Conservation (phyloP, 2,888 invertebrate genomes). For the Eulithis testata region DNA sequence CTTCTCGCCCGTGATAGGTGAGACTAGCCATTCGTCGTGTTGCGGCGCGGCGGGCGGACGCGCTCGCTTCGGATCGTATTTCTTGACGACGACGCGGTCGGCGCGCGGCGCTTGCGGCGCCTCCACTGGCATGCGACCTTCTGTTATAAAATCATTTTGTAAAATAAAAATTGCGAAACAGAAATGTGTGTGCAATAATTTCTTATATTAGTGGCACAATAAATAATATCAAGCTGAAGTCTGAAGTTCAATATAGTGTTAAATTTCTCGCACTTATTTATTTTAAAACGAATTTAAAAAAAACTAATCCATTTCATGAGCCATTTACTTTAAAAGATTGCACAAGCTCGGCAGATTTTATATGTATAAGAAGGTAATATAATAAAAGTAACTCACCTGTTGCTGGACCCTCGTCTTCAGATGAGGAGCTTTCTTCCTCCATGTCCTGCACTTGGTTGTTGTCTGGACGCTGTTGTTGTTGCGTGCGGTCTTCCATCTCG, state of each 20-base stretch:
- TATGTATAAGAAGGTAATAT: no score
- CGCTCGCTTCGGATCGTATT: constrained; percentile 94
- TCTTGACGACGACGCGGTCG: constrained; percentile 97
- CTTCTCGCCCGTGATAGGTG: constrained; percentile 98
- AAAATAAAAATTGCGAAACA: no score
- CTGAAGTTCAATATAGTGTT: no score
- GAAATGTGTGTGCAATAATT: no score
- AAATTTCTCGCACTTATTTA: no score
- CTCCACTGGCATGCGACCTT: constrained; percentile 51
- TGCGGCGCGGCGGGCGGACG: constrained; percentile 86
- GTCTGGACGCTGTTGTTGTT: constrained; percentile 72
- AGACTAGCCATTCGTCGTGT: constrained; percentile 95
- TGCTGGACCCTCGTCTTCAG: constrained; percentile 76
- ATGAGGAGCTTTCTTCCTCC: constrained; percentile 92
- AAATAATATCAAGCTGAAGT: no score
- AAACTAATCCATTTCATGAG: no score
- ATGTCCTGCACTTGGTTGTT: constrained; percentile 91
- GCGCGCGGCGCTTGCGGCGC: constrained; percentile 94
- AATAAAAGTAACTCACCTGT: constrained; percentile 37
- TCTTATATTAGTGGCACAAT: no score
- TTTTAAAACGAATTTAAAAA: no score
- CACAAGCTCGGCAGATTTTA: no score
- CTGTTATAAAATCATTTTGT: not conserved
- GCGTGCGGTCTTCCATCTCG: constrained; percentile 87
- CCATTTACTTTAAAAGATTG: no score